These are phyloP conservation scores for Lepidochitona cinerea DNA, from an alignment of 2,888 invertebrate genomes.

Conservation along the genomic window DNA sequence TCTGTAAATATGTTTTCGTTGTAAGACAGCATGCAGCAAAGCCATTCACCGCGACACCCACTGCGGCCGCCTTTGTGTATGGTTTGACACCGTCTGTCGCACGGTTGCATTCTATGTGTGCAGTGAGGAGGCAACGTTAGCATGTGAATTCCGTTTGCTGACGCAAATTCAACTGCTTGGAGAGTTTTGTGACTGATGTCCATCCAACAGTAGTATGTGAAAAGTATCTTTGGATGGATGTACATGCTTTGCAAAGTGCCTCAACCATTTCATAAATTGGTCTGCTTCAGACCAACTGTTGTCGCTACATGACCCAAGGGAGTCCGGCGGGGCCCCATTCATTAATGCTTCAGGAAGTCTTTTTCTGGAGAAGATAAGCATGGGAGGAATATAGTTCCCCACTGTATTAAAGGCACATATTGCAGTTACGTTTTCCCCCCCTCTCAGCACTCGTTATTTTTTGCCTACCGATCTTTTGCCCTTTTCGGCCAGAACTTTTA, in stretches of 20 bases:
- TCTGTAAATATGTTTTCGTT: neutral
- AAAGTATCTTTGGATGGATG: conserved; percentile 49
- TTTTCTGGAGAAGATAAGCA: conserved; percentile 47
- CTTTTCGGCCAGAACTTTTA: conserved; percentile 23
- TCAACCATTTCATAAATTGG: neutral
- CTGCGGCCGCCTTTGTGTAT: neutral
- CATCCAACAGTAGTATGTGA: conserved; percentile 61
- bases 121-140: conserved; percentile 60
- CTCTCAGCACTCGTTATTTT: conserved; percentile 30
- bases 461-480: conserved; percentile 3
- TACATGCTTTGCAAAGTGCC: conserved; percentile 44
- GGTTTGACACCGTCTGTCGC: conserved; percentile 25
- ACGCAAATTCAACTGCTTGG: too few species aligned
- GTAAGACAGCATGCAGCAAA: conserved; percentile 13
- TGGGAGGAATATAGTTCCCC: conserved; percentile 27
- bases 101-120: conserved; percentile 52
- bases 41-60: conserved; percentile 11
- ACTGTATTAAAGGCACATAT: conserved; percentile 27
- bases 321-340: conserved; percentile 51
- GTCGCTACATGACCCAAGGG: conserved; percentile 46
- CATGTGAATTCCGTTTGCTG: conserved; percentile 57
- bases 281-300: conserved; percentile 47
- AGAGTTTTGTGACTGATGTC: conserved; percentile 52
- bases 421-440: conserved; percentile 27
- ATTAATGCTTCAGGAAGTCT: conserved; percentile 48